Evolutionary conservation across 2,888 invertebrate genomes (phyloP), one percentile per base, ranked within the genome.

Genomic region (Lithophane socia): DNA sequence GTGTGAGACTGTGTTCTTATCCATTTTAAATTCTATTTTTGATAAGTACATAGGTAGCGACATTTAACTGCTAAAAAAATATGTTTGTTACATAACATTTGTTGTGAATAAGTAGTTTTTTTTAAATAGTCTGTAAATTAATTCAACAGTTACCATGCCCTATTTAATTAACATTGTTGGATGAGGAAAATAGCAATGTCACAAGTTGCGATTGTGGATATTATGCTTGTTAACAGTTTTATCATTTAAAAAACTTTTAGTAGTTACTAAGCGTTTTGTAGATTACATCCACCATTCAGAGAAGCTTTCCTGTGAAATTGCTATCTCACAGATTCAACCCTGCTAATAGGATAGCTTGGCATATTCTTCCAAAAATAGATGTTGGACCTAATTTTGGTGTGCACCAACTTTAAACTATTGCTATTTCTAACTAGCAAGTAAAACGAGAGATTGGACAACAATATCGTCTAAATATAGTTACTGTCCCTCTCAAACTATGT

Each of bases 281-380:
- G n/a, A 56, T 56, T 10, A 47, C 16, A 29, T 71, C 54, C 13
- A 37, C n/a, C 13, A 52, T 42, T 44, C 9, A 60, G 52, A 52
- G 24, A 18, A 29, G 7, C 2, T 24, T 54, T 49, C 3, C 1
- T 37, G 1, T 37, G n/a, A 37, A 29, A 5, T 21, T 13, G 9
- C 12, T 63, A 42, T 47, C 47, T 54, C 21, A 24, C 29, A 60
- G 8, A 78, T 60, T 52, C 10, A 21, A 44, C n/a, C 24, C 61
- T 37, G 2, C 10, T 16, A 42, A 42, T 18, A 18, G 37, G 16
- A 9, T 16, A 21, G 9, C 18, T 18, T 42, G 56, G 44, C 8
- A 54, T 70, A 21, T 61, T 70, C n/a, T 13, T 76, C 58, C 12
- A 77, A 60, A 69, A 67, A 75, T 67, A 65, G 24, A 64, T 76